Base-by-base conservation (phyloP, 2,113 vertebrate genomes). In the Platysternon megacephalum region DNA sequence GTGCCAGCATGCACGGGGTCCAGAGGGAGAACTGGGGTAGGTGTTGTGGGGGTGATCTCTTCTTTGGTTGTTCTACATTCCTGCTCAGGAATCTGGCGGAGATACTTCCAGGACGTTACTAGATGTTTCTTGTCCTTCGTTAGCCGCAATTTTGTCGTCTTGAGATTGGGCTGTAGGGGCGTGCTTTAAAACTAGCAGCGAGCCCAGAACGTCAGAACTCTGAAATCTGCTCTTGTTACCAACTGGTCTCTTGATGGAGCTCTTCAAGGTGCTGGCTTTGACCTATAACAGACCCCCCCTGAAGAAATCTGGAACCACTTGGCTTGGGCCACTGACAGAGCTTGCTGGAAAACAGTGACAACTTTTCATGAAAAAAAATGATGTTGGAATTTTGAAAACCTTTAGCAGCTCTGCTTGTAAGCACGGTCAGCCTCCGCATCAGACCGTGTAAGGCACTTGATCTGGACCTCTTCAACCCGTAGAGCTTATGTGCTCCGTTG, bases 81-180 rank as follows among this genome's bases (percentile, higher is more conserved):
- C 58, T 61, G 58, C 29, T 61, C 53, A 56, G 24, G 84, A 78
- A 42, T 9, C 0, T 26, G 6, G 11, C 39, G 32, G 84, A 88
- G 68, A 79, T 82, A 82, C 86, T 53, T 51, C n/a, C 29, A 48
- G 48, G 61, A 78, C 51, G 16, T 29, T 85, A n/a, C 6, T 0
- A 87, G 83, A 89, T 42, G 4, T 68, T 92, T 80, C 92, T 79
- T 74, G 32, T 72, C 58, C 42, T 78, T 55, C 76, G 74, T 17
- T 78, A 14, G 22, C 42, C 28, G 4, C 1, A 2, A 65, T 68
- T 61, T 72, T 52, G 35, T 72, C 17, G 29, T 72, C 80, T 52
- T 84, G 84, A 44, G 44, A 35, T n/a, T n/a, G n/a, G n/a, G n/a
- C n/a, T n/a, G n/a, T n/a, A n/a, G n/a, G n/a, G n/a, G n/a, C n/a